These are phyloP conservation scores for Diploptera punctata DNA, from an alignment of 2,888 invertebrate genomes.

Conservation along the genomic window DNA sequence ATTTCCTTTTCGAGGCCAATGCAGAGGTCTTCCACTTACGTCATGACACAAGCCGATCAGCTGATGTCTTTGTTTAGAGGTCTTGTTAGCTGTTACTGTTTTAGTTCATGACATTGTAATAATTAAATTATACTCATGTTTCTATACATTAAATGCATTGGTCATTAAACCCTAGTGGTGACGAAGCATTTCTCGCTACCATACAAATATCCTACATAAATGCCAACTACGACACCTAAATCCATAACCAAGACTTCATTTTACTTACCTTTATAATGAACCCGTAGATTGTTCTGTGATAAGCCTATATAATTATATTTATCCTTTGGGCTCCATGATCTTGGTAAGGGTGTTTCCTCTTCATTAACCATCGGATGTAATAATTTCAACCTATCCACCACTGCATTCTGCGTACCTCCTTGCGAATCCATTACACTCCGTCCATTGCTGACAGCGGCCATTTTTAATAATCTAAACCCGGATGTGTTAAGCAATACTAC, in stretches of 20 bases:
- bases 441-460: slow-evolving; percentile 81
- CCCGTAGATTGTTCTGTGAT: slow-evolving; percentile 96
- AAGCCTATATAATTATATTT: slow-evolving; percentile 97
- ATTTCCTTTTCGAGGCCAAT: slow-evolving; percentile 38
- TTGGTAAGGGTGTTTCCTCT: slow-evolving; percentile 91
- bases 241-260: slow-evolving; percentile 34
- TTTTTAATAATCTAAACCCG: slow-evolving; percentile 66
- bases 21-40: slow-evolving; percentile 43
- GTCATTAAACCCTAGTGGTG: no score
- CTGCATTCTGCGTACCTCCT: slow-evolving; percentile 61
- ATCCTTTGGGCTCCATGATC: slow-evolving; percentile 97
- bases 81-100: slow-evolving; percentile 24
- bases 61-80: slow-evolving; percentile 77
- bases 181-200: no score
- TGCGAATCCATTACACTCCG: slow-evolving; percentile 59
- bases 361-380: slow-evolving; percentile 97
- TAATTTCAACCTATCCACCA: slow-evolving; percentile 78
- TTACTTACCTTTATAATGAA: slow-evolving; percentile 94
- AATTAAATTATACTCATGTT: neutral
- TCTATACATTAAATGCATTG: no score
- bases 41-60: slow-evolving; percentile 64
- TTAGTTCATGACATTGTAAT: slow-evolving; percentile 38
- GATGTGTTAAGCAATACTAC: slow-evolving; percentile 43
- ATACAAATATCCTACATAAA: no score
- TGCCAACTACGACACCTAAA: neutral